Evolutionary conservation across 2,888 invertebrate genomes (phyloP).

Genomic region (Apotomis turbidana): DNA sequence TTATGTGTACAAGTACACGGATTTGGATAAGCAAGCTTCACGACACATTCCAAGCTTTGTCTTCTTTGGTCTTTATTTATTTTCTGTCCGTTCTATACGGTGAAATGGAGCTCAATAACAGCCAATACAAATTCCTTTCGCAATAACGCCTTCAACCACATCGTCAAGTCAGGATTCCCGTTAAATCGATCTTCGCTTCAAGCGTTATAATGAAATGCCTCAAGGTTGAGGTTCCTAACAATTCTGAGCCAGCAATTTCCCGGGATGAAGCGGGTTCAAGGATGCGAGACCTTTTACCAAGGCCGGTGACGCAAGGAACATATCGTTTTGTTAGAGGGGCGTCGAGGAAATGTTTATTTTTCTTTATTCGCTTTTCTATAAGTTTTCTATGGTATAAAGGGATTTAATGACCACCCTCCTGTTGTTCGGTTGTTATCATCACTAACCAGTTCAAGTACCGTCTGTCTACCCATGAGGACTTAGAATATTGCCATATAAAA

Average conservation of each 20-base stretch:
- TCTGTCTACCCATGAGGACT: too few species aligned
- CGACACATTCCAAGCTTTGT: too few species aligned
- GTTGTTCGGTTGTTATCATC: not conserved
- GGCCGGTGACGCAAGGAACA: slow-evolving; percentile 16
- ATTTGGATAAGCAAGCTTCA: too few species aligned
- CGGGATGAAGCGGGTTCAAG: slow-evolving; percentile 34
- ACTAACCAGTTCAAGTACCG: too few species aligned
- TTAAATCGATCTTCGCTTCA: slow-evolving; percentile 31
- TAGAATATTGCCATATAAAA: too few species aligned
- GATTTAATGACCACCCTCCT: too few species aligned
- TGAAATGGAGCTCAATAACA: too few species aligned
- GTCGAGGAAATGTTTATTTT: not conserved
- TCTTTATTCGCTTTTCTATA: not conserved
- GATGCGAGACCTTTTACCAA: slow-evolving; percentile 38
- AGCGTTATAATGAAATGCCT: slow-evolving; percentile 37
- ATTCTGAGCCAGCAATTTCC: slow-evolving; percentile 33
- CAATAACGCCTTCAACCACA: not conserved
- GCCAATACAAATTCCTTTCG: not conserved
- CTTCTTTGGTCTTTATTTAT: too few species aligned
- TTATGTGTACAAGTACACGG: too few species aligned
- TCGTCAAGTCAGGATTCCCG: slow-evolving; percentile 8
- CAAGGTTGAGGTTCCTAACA: slow-evolving; percentile 35
- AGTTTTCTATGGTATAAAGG: too few species aligned
- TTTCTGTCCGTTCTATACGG: too few species aligned
- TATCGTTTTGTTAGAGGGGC: slow-evolving; percentile 21